Evolutionary conservation across 2,113 vertebrate genomes (phyloP).

Genomic region (Nycticorax nycticorax): DNA sequence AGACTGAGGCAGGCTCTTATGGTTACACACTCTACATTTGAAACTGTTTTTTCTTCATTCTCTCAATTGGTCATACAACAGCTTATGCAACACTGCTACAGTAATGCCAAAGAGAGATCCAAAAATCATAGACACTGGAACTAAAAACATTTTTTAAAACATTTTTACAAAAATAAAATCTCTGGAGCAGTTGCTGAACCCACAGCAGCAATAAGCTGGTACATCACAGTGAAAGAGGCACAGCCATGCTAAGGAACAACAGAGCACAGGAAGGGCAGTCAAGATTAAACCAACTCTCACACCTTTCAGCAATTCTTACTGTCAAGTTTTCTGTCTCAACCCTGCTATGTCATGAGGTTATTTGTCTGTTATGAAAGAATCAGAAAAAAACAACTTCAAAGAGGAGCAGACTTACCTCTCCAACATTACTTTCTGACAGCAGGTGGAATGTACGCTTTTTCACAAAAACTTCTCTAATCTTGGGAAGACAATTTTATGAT

Average conservation of each 20-base stretch:
- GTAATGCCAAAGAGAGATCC: not conserved
- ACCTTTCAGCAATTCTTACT: not conserved
- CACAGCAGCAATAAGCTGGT: not conserved
- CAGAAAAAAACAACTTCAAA: not conserved
- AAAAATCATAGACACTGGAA: not conserved
- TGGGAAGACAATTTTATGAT: not conserved
- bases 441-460: not conserved
- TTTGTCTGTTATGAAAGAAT: not conserved
- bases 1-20: not conserved
- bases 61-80: not conserved
- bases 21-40: not conserved
- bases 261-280: not conserved
- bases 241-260: not conserved
- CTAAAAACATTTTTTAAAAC: not conserved
- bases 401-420: not conserved
- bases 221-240: not conserved
- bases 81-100: not conserved
- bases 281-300: not conserved
- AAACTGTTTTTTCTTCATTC: not conserved
- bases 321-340: not conserved
- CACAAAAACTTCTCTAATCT: not conserved
- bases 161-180: not conserved
- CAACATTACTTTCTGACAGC: not conserved
- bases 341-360: not conserved
- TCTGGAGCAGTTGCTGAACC: not conserved